Base-by-base conservation (phyloP, 2,797 vertebrate species). In the Anolis apletophallus region DNA sequence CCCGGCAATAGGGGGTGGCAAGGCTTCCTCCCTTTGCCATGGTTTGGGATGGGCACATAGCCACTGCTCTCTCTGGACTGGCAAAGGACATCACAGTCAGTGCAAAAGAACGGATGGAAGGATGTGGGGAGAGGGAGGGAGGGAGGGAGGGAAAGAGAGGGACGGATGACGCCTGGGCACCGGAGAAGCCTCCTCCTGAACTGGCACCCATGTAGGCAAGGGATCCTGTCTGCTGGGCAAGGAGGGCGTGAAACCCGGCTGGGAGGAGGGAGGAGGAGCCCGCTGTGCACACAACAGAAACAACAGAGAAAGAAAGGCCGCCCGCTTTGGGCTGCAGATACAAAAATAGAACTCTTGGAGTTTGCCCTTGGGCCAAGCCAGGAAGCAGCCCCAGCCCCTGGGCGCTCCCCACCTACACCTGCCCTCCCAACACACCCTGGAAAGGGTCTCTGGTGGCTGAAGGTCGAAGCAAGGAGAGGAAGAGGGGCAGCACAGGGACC, bases 311-410 rank as follows among this genome's bases (percentile, higher is more conserved):
- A 19, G 67, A 40, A 64, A n/a, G 17, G n/a, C 74, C n/a, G 17
- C 40, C 23, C 12, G 21, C 8, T 2, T 6, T 46, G 46, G 46
- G 34, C 32, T 46, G 16, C 2, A 50, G 17, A 23, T 79, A 64
- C 23, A 79, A 84, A 79, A 88, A 80, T 67, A 74, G 55, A 79
- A 84, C 76, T 67, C 75, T 73, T 14, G 29, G 54, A 59, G 71
- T 59, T 40, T n/a, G n/a, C n/a, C 50, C 13, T n/a, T 12, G 10
- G 13, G 64, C 32, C 13, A 3, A 17, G 40, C 21, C 2, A 16
- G n/a, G 36, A 52, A 52, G 73, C 61, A 12, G 23, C n/a, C n/a
- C n/a, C n/a, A n/a, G n/a, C 0, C 0, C 34, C 50, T 1, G 9
- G 36, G n/a, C 12, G 69, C 40, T 4, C 23, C 23, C 68, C 2